phyloP scores from a whole-genome alignment of 1,140 invertebrate species.

The Trachymyrmex septentrionalis region DNA sequence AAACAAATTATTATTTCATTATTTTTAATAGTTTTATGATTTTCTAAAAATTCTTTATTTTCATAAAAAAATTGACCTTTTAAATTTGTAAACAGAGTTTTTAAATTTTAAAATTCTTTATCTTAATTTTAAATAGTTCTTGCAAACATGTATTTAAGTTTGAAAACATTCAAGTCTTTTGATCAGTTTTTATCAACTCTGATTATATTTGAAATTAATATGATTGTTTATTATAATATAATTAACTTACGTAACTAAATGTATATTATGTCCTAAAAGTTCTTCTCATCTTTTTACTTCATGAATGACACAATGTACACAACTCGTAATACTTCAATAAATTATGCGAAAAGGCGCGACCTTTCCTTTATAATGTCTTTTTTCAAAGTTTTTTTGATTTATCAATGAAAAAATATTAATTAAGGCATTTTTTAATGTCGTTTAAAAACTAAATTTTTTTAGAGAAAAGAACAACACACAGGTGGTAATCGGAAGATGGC shows the following conservation, averaged over 20 bases:
- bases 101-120: neutral
- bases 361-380: too few species aligned
- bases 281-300: too few species aligned
- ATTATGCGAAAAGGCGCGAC: too few species aligned
- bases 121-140: neutral
- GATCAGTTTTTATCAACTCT: neutral
- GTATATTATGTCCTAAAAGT: neutral
- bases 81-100: neutral
- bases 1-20: neutral
- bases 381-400: too few species aligned
- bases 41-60: neutral
- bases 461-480: too few species aligned
- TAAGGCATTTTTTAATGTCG: too few species aligned
- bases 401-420: too few species aligned
- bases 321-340: too few species aligned
- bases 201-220: conserved; percentile 59
- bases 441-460: too few species aligned
- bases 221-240: conserved; percentile 54
- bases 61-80: neutral
- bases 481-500: too few species aligned
- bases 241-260: conserved; percentile 36
- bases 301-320: too few species aligned
- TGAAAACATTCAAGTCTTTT: neutral
- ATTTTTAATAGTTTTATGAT: neutral
- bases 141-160: neutral